Evolutionary conservation across 2,888 invertebrate genomes (phyloP).

Genomic region (Pseudanteris insignis): DNA sequence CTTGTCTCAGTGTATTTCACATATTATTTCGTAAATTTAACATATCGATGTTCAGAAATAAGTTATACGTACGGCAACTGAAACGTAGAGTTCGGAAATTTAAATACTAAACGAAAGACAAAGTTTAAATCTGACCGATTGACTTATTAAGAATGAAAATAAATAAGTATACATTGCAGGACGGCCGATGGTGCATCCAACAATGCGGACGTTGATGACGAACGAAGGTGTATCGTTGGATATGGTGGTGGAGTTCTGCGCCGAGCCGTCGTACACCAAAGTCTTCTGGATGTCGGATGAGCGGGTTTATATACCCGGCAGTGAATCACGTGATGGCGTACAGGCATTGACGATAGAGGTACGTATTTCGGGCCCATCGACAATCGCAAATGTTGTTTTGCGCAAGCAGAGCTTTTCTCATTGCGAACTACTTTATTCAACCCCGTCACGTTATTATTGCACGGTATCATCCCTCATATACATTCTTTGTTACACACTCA

Average conservation of each 20-base stretch:
- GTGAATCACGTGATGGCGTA: conserved; percentile 65
- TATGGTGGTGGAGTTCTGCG: conserved; percentile 79
- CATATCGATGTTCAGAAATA: no score
- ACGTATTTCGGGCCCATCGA: conserved; percentile 15
- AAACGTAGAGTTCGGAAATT: no score
- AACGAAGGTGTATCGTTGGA: conserved; percentile 76
- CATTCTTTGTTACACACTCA: conserved; percentile 22
- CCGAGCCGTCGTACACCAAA: conserved; percentile 76
- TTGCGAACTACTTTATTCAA: conserved; percentile 28
- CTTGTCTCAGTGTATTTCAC: no score
- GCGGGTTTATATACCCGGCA: conserved; percentile 69
- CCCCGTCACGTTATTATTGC: conserved; percentile 25
- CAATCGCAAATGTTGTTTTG: conserved; percentile 26
- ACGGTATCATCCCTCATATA: conserved; percentile 19
- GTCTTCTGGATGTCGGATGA: conserved; percentile 73
- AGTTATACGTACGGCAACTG: no score
- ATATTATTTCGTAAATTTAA: no score
- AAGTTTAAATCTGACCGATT: no score
- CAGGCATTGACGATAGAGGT: conserved; percentile 59
- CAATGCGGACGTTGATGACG: conserved; percentile 74
- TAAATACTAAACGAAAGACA: no score
- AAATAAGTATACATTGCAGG: conserved; percentile 68
- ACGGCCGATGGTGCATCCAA: conserved; percentile 74
- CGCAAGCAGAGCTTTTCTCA: conserved; percentile 30
- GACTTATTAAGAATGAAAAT: neutral